Conservation (phyloP, 2,113 vertebrate species). For the Callospermophilus lateralis region DNA sequence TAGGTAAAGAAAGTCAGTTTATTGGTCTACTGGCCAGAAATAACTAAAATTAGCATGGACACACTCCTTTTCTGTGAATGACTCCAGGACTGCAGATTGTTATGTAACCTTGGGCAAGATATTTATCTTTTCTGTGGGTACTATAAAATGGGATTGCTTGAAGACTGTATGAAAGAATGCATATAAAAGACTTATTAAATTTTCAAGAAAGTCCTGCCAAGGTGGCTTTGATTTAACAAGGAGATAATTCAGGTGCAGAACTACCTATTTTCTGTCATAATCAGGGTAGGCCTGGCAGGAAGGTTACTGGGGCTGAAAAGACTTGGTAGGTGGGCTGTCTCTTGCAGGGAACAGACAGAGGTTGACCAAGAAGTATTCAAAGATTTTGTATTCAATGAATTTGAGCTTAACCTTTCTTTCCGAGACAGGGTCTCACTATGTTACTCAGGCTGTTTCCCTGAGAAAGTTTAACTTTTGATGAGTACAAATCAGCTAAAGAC, state of each 20-base stretch:
- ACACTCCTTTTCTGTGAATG: background rate
- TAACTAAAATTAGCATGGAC: background rate
- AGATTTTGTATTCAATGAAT: slow-evolving; percentile 6
- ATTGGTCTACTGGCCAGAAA: background rate
- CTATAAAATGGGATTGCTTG: background rate
- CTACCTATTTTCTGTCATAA: background rate
- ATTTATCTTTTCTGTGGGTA: background rate
- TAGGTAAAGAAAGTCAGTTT: background rate
- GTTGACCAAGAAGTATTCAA: background rate
- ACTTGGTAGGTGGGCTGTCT: background rate
- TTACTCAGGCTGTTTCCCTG: background rate
- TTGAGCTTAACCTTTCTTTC: background rate
- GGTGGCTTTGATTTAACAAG: background rate
- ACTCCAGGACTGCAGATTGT: background rate
- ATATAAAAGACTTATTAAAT: background rate
- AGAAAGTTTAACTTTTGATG: background rate
- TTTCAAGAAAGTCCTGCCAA: background rate
- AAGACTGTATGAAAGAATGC: background rate
- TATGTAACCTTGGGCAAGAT: background rate
- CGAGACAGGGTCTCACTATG: background rate
- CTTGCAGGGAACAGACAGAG: background rate
- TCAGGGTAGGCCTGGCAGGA: background rate
- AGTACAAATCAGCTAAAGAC: background rate
- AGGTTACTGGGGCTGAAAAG: background rate
- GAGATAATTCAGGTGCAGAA: background rate